These are phyloP conservation scores for Buphagus erythrorhynchus DNA, from an alignment of 2,797 vertebrate genomes.

Conservation along the genomic window DNA sequence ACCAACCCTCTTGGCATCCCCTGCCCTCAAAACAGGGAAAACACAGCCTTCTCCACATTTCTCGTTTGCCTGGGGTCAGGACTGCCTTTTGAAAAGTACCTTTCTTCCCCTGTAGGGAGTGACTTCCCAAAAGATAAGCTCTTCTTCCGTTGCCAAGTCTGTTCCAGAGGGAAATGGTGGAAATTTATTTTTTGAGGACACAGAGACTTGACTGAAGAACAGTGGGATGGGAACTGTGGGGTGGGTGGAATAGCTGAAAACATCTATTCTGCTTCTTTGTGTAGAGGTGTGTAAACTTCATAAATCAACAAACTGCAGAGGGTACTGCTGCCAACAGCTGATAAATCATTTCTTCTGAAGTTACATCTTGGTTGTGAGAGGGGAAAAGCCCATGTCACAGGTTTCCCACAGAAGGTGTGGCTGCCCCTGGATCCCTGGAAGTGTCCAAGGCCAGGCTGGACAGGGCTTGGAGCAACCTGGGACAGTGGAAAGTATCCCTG, in stretches of 20 bases:
- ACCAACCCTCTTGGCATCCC: neutral
- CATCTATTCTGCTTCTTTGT: neutral
- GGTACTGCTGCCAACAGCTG: neutral
- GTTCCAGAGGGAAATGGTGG: neutral
- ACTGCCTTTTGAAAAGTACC: neutral
- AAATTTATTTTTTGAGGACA: neutral
- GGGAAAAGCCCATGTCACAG: neutral
- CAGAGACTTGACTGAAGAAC: neutral
- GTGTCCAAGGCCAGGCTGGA: neutral
- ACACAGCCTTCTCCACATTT: neutral
- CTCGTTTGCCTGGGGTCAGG: neutral
- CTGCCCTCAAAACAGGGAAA: neutral
- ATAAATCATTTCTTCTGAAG: neutral
- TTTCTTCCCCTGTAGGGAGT: neutral
- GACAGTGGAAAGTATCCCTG: neutral
- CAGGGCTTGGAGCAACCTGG: fast-evolving
- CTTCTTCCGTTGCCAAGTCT: neutral
- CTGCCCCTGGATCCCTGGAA: neutral
- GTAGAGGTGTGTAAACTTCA: neutral
- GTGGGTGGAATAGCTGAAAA: neutral
- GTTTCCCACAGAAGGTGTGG: fast-evolving
- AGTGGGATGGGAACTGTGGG: fast-evolving
- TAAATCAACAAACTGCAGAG: neutral
- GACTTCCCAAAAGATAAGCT: neutral
- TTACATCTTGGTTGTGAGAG: neutral